A percentile compares a stretch with the other conserved stretches of the same genome.
These are phyloP conservation scores for Todiramphus chloris DNA, from an alignment of 2,113 vertebrate genomes.

Conservation along the genomic window DNA sequence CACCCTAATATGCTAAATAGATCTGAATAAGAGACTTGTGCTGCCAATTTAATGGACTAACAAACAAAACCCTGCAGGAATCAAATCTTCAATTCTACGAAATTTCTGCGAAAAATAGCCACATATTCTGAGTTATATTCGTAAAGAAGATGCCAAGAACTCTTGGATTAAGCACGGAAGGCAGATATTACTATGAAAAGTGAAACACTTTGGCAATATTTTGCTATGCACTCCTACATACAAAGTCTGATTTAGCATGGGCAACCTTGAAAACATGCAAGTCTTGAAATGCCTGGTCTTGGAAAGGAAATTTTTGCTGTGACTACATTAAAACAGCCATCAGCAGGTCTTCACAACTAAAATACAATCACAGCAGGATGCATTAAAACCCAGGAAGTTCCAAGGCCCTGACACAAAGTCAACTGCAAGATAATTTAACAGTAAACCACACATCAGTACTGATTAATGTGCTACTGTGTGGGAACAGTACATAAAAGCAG, in stretches of 20 bases:
- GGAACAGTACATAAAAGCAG: neutral
- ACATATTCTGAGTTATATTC: neutral
- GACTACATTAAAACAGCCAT: neutral
- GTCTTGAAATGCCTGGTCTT: neutral
- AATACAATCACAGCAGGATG: neutral
- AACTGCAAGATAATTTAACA: neutral
- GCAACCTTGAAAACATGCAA: neutral
- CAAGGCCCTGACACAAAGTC: neutral
- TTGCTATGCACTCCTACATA: neutral
- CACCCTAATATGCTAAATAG: neutral
- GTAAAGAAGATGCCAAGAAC: neutral
- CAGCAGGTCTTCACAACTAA: neutral
- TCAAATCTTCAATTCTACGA: neutral
- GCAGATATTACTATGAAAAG: neutral
- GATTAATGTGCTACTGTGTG: neutral
- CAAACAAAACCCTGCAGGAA: neutral
- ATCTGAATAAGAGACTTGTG: neutral
- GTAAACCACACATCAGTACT: neutral
- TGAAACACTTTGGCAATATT: neutral
- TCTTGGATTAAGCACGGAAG: neutral
- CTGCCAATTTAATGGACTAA: neutral
- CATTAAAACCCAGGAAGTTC: neutral
- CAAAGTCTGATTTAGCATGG: neutral
- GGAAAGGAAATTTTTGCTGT: neutral
- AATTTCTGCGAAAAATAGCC: too few species aligned